Base-by-base conservation (phyloP, 2,113 vertebrate genomes). In the Podocnemis expansa region DNA sequence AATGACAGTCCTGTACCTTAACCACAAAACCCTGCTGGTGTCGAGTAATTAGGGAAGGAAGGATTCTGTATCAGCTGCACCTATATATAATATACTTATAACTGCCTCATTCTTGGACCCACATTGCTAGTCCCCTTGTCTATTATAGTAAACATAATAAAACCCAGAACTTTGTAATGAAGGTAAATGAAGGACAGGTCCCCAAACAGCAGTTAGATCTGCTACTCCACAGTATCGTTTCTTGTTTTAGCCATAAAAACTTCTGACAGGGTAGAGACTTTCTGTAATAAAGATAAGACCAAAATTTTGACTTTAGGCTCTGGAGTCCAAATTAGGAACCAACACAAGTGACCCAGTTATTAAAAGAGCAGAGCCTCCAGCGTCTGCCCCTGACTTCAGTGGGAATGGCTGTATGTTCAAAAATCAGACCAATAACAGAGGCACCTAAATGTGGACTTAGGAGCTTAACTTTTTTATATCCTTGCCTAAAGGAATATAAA, bases 91-190 rank as follows among this genome's bases (percentile, higher is more conserved):
- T 3, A n/a, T 70, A 80, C 63, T 82, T 55, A 41, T 84, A 85
- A 87, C 95, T 87, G 92, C 82, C 51, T 95, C 91, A 90, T 87
- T 87, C 13, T 2, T 56, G 70, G 75, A 14, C 11, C 41, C 16
- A 58, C 41, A 11, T 51, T 60, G 82, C 88, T 49, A 80, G 70
- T 89, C 89, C 75, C 43, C 52, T 27, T 29, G 27, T 8, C 22
- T 52, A 56, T 80, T 43, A 55, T 75, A 75, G 56, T 11, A 80
- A 92, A 16, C 24, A 60, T 78, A 80, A 93, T 84, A 60, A 96
- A 94, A 93, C 85, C 63, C n/a, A 38, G 58, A n/a, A 88, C 47
- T 88, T 52, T 52, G 82, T 91, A 78, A 79, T 55, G 29, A 92
- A 89, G 73, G 54, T 51, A 81, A 47, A 75, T 78, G n/a, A 43